Base-by-base conservation (phyloP, 2,888 invertebrate species). In the Cylindroiulus punctatus region DNA sequence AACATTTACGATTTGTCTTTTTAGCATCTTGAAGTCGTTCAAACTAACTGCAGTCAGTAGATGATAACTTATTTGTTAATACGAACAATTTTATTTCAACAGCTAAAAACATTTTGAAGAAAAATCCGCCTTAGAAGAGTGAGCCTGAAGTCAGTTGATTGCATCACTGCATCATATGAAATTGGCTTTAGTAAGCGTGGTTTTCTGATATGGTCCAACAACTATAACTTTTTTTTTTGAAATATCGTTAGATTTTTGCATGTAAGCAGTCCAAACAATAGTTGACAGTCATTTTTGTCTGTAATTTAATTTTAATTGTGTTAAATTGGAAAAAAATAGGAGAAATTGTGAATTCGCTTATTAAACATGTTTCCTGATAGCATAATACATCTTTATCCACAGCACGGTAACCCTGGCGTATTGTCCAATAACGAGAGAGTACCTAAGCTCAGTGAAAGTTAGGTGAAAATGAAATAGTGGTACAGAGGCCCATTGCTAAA, bases 321-420 rank as follows among this genome's bases (percentile, higher is more conserved):
- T 26, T 65, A 10, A 65, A 26, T 12, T 65, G 26, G 8, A 26
- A 65, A 65, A 22, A 22, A 57, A n/a, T n/a, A n/a, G n/a, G 57
- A 10, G 57, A 57, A 22, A 40, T 22, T 57, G 57, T 22, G 57
- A 57, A 57, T 57, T 22, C 26, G 65, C 0, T 65, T 22, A 22
- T 65, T 65, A 81, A 82, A 36, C 36, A 36, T 82, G 36, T 82
- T 32, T 82, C 84, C 84, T 84, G 84, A 84, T 52, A 30, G 47
- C 44, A 22, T 84, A 26, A 40, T 84, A 84, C 42, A 47, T 84
- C 52, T 84, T 84, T 84, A 84, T 84, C 84, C 84, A 84, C 84
- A 84, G 84, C 84, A 44, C 40, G 32, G n/a, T 82, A 82, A 10
- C 40, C 82, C 82, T 36, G 82, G 40, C 36, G 42, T 82, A 82